Conservation (phyloP, 2,888 invertebrate species). For the Mesoligia furuncula region DNA sequence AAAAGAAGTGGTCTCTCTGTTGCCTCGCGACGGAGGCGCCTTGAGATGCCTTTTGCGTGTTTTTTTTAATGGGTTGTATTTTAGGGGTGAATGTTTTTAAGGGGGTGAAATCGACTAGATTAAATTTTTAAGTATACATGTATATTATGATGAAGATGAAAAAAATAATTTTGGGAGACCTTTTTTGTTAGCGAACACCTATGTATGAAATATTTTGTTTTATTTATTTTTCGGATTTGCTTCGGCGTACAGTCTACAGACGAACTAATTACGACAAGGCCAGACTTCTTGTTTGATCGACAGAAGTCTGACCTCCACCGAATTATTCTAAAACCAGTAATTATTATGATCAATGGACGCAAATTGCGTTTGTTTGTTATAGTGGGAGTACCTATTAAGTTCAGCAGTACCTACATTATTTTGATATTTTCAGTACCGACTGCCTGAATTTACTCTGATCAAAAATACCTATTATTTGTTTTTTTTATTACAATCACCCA, state of each 20-base stretch:
- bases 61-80: slow-evolving; percentile 55
- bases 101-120: slow-evolving; percentile 4
- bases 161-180: not conserved
- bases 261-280: not conserved
- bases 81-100: slow-evolving; percentile 27
- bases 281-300: not conserved
- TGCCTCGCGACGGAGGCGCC: slow-evolving; percentile 80
- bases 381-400: slow-evolving; percentile 22
- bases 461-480: too few relatives aligned
- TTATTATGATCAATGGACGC: slow-evolving; percentile 39
- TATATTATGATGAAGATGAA: not conserved
- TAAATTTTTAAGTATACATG: not conserved
- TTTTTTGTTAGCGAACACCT: not conserved
- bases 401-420: slow-evolving; percentile 7
- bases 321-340: slow-evolving; percentile 26
- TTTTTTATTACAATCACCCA: not conserved
- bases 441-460: not conserved
- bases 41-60: slow-evolving; percentile 67
- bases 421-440: not conserved
- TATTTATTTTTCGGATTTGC: not conserved
- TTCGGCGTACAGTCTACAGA: not conserved
- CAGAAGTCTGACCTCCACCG: slow-evolving; percentile 7
- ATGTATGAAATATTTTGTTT: not conserved
- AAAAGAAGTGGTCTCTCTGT: slow-evolving; percentile 86
- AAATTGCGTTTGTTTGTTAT: slow-evolving; percentile 20